A percentile compares a stretch with the other conserved stretches of the same genome.
Conservation (phyloP, 2,888 invertebrate species). For the Ochropleura plecta region DNA sequence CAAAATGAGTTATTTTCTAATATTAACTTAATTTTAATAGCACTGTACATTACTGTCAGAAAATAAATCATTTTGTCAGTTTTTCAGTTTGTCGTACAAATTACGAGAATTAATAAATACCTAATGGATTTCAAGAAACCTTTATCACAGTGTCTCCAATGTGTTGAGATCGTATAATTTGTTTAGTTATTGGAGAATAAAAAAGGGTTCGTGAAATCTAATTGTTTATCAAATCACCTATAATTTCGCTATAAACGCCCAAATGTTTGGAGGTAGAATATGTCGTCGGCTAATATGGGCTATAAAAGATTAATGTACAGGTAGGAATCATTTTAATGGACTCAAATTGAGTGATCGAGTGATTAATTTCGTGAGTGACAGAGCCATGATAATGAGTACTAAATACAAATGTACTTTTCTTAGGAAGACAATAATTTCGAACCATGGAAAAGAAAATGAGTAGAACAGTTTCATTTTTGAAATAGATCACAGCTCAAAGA, state of each 20-base stretch:
- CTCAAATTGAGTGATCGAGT: slow-evolving; percentile 38
- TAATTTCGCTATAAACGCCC: slow-evolving; percentile 51
- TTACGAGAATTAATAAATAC: slow-evolving; percentile 65
- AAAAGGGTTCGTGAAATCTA: slow-evolving; percentile 67
- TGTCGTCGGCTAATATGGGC: slow-evolving; percentile 50
- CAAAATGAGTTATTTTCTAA: slow-evolving; percentile 62
- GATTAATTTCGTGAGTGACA: slow-evolving; percentile 31
- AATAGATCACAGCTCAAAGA: slow-evolving; percentile 51
- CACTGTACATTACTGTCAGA: slow-evolving; percentile 65
- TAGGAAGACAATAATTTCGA: slow-evolving; percentile 51
- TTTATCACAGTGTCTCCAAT: slow-evolving; percentile 69
- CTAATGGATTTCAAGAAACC: slow-evolving; percentile 69
- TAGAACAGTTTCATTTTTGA: slow-evolving; percentile 18
- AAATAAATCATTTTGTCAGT: slow-evolving; percentile 67
- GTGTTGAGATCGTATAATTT: slow-evolving; percentile 78
- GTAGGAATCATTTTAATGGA: slow-evolving; percentile 31
- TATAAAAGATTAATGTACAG: slow-evolving; percentile 3
- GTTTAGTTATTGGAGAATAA: slow-evolving; percentile 66
- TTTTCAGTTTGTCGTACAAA: slow-evolving; percentile 57
- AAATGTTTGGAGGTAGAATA: slow-evolving; percentile 60
- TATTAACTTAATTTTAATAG: slow-evolving; percentile 60
- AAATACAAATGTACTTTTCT: slow-evolving; percentile 22
- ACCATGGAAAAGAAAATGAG: slow-evolving; percentile 34
- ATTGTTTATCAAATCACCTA: slow-evolving; percentile 65
- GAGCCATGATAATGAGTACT: slow-evolving; percentile 29